Evolutionary conservation across 2,888 invertebrate genomes (phyloP), one percentile per base, ranked within the genome.

Genomic region (Oscheius sp.): DNA sequence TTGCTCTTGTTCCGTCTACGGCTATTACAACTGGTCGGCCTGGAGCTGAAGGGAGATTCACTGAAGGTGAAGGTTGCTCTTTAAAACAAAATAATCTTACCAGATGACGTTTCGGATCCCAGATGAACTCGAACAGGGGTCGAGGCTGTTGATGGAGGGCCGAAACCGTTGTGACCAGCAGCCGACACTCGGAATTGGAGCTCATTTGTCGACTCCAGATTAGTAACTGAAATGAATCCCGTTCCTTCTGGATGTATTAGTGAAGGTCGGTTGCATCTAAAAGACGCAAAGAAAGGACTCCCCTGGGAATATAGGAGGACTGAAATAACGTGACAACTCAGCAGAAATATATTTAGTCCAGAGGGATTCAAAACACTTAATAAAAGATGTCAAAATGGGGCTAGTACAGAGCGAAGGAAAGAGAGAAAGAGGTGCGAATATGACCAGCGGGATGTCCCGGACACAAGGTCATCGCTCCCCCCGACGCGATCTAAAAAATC

Each of bases 111-210:
- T 15, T 61, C 45, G 8, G 45, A 61, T 15, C 45, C 31, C 20
- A 34, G 20, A 25, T 37, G 31, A 64, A 85, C 78, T 39, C 75
- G 74, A 55, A 86, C 80, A 39, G 83, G 82, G 8, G 79, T 61
- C 1, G 82, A 81, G 33, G 80, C 76, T 37, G 72, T 72, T 15
- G 86, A 86, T 6, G 85, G 76, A 5, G 79, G 70, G 23, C 86
- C 86, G 74, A 86, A 86, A 27, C 85, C 86, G 64, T 78, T 77
- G 46, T 80, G 61, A 55, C 86, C 82, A 57, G 83, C 85, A 5
- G 86, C 86, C 27, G 83, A 77, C 27, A 87, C 85, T 8, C 86
- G 84, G 69, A 86, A 87, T 58, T 85, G 84, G 37, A 84, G 72
- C 48, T 76, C 76, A 45, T 70, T 52, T 17, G 42, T 65, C n/a